Conservation (phyloP, 2,113 vertebrate species). For the Podarcis cretensis region DNA sequence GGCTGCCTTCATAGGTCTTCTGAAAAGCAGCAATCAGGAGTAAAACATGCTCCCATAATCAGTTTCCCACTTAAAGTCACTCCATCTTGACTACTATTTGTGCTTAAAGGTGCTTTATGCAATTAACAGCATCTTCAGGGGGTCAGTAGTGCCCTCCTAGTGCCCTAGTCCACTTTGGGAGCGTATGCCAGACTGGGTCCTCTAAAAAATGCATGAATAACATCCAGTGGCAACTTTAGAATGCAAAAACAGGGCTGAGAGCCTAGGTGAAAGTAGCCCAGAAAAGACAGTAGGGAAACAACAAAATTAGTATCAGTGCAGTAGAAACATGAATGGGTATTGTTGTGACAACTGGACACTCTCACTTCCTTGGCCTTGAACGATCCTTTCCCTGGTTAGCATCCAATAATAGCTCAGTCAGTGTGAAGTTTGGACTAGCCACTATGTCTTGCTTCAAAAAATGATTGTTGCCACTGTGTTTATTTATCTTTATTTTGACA, state of each 20-base stretch:
- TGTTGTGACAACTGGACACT: not conserved
- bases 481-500: no score
- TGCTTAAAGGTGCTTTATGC: not conserved
- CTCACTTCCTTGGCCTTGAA: not conserved
- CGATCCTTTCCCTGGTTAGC: not conserved
- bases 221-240: not conserved
- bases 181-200: not conserved
- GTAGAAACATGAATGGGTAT: not conserved
- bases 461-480: not conserved
- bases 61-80: not conserved
- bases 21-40: not conserved
- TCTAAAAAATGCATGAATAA: no score
- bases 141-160: not conserved
- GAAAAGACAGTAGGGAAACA: not conserved
- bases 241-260: not conserved
- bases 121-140: not conserved
- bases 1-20: no score
- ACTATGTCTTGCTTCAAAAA: not conserved
- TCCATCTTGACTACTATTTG: not conserved
- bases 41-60: not conserved
- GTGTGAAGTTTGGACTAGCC: not conserved
- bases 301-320: not conserved
- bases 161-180: not conserved
- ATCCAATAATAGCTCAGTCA: not conserved
- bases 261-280: not conserved